Evolutionary conservation across 2,797 vertebrate species (phyloP).

Genomic region (Tokudaia muenninki): DNA sequence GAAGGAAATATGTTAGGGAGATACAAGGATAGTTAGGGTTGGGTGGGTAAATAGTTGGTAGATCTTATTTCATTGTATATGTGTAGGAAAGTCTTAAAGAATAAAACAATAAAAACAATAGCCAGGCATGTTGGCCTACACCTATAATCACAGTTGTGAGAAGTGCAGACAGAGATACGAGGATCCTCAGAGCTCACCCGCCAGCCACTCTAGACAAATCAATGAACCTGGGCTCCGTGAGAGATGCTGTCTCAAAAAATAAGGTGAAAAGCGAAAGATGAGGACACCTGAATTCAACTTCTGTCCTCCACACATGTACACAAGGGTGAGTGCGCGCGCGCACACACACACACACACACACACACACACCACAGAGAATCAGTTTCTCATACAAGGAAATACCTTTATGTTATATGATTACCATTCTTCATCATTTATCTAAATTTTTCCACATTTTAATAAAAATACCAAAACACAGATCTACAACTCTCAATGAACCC

Average conservation of each 20-base stretch:
- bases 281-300: not conserved
- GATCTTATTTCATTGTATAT: not conserved
- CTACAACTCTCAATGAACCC: not conserved
- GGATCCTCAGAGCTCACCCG: not conserved
- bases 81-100: not conserved
- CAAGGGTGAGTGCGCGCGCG: not conserved
- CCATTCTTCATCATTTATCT: not conserved
- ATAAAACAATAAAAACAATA: not conserved
- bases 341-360: not conserved
- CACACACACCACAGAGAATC: not conserved
- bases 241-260: not conserved
- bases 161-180: too few relatives aligned
- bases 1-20: not conserved
- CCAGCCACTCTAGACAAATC: not conserved
- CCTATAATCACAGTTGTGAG: not conserved
- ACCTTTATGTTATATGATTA: not conserved
- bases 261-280: not conserved
- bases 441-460: constrained; percentile 2
- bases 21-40: not conserved
- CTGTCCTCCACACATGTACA: not conserved
- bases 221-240: not conserved
- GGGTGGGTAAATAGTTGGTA: not conserved
- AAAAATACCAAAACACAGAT: constrained; percentile 31
- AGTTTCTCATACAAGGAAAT: not conserved
- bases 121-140: not conserved